These are phyloP conservation scores for Octonoba sinensis DNA, from an alignment of 2,888 invertebrate species.

Conservation along the genomic window DNA sequence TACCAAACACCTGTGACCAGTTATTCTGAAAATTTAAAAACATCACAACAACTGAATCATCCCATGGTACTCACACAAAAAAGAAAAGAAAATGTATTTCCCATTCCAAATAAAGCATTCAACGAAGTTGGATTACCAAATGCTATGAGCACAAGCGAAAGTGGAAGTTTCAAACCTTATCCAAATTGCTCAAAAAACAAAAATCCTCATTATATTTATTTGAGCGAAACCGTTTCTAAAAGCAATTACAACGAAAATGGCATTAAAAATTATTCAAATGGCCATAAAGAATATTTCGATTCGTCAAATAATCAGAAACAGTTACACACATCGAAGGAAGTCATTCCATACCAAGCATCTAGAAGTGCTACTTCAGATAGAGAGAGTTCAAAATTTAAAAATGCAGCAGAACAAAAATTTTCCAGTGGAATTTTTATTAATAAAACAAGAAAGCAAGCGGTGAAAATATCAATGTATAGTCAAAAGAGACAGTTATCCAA, in stretches of 20 bases:
- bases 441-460: constrained; percentile 25
- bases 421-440: not conserved
- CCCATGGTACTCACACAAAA: too few relatives aligned
- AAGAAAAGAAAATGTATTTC: not conserved
- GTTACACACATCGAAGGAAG: too few relatives aligned
- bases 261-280: not conserved
- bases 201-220: constrained; percentile 52
- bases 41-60: too few relatives aligned
- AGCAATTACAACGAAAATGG: not conserved
- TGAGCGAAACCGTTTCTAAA: constrained; percentile 23
- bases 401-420: too few relatives aligned
- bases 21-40: too few relatives aligned
- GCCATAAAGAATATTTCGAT: too few relatives aligned
- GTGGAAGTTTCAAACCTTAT: not conserved
- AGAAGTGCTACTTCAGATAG: too few relatives aligned
- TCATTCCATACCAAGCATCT: too few relatives aligned
- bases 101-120: constrained; percentile 43
- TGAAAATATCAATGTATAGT: constrained; percentile 29
- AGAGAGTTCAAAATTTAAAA: too few relatives aligned
- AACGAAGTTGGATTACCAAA: constrained; percentile 49
- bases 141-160: not conserved
- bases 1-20: too few relatives aligned
- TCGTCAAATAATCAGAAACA: too few relatives aligned
- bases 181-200: constrained; percentile 9
- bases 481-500: constrained; percentile 34